Base-by-base conservation (phyloP, 1,140 invertebrate genomes). In the Agraylea sexmaculata region DNA sequence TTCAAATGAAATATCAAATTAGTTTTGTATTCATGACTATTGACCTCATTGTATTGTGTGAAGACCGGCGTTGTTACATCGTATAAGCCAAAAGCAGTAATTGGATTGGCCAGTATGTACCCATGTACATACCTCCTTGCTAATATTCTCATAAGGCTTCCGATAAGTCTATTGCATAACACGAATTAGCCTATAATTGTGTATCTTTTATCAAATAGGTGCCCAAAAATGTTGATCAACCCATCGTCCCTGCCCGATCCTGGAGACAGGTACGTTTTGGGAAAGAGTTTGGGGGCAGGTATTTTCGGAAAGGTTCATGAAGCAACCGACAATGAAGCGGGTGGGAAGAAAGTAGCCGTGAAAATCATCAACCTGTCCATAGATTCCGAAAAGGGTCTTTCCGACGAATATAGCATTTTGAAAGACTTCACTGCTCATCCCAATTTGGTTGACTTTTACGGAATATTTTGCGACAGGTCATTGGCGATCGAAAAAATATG, bases 381-480 rank as follows among this genome's bases (percentile, higher is more conserved):
- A 23, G 81, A 86, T 31, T 73, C 68, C 30, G 72, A 78, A 50
- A 53, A 64, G 1, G 73, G 81, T 43, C 78, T 91, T 31, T 75
- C 86, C 51, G 82, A 89, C 48, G 89, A 93, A 58, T 90, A 87
- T 58, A 73, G 71, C 29, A 77, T 90, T n/a, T 63, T 92, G 5
- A 72, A 78, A 29, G 80, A 89, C 44, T 75, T 86, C 37, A 75
- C 79, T 0, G 64, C 71, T 28, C 82, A 89, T 59, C 69, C 75
- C 0, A 89, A 89, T 64, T 63, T 94, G 5, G 78, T 85, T 0
- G 76, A 82, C 37, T 92, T 91, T 58, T 84, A 87, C 57, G 87
- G 87, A 18, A 78, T 80, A 12, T 91, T 79, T 60, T 75, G 81
- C 45, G 78, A 76, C 37, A 73, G 71, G 43, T 70, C 68, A 6